These are phyloP conservation scores for Pseudeuparius sepicola DNA, from an alignment of 2,888 invertebrate species.

Conservation along the genomic window DNA sequence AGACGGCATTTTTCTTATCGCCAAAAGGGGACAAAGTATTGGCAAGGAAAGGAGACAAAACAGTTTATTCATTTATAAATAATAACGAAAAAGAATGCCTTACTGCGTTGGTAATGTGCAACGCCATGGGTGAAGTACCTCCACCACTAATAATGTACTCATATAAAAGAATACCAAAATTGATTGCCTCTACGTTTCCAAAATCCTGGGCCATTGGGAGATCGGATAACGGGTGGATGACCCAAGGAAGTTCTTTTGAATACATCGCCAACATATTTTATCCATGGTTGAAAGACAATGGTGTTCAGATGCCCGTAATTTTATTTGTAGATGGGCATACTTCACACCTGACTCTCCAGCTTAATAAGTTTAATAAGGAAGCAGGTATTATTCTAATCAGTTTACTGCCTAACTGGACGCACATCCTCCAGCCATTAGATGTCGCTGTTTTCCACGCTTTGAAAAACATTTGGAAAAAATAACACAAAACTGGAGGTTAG, in stretches of 20 bases:
- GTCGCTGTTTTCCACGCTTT: slow-evolving; percentile 8
- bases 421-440: neutral
- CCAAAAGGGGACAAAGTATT: slow-evolving; percentile 2
- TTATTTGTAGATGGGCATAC: slow-evolving; percentile 7
- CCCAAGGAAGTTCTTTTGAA: slow-evolving; percentile 6
- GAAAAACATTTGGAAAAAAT: neutral
- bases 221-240: too few relatives aligned
- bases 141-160: slow-evolving; percentile 6
- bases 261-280: slow-evolving; percentile 5
- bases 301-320: slow-evolving; percentile 2
- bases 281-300: slow-evolving; percentile 2
- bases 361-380: slow-evolving; percentile 5
- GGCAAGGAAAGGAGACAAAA: slow-evolving; percentile 3
- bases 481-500: slow-evolving; percentile 3
- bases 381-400: slow-evolving; percentile 2
- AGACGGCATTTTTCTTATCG: too few relatives aligned
- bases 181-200: neutral
- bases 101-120: slow-evolving; percentile 6
- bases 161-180: slow-evolving; percentile 10
- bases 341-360: slow-evolving; percentile 1
- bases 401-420: neutral
- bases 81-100: slow-evolving; percentile 8
- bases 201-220: slow-evolving; percentile 2
- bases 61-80: slow-evolving; percentile 3
- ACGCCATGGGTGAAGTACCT: slow-evolving; percentile 3